phyloP scores from a whole-genome alignment of 2,888 invertebrate species.

The Meiosimyza platycephala region DNA sequence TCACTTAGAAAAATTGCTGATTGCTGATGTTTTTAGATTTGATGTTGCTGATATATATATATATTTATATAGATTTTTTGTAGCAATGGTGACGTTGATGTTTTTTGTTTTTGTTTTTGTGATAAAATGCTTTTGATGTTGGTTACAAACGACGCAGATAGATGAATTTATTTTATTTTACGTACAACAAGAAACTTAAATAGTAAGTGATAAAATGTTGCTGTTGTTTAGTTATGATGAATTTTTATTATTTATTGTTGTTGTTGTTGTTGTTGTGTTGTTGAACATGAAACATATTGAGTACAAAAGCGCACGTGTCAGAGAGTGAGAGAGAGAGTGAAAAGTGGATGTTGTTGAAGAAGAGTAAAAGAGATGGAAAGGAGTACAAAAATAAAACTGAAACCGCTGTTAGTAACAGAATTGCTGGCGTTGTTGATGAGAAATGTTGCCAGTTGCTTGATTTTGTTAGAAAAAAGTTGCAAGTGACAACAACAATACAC shows the following conservation, averaged over 20 bases:
- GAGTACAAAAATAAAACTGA: background rate
- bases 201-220: too few relatives aligned
- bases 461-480: background rate
- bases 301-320: background rate
- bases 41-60: slow-evolving; percentile 27
- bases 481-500: background rate
- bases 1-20: slow-evolving; percentile 33
- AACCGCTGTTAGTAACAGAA: slow-evolving; percentile 12
- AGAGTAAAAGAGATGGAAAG: too few relatives aligned
- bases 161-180: too few relatives aligned
- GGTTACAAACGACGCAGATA: background rate
- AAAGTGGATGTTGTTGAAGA: background rate
- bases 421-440: slow-evolving; percentile 3
- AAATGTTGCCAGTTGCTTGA: background rate
- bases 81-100: background rate
- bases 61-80: background rate
- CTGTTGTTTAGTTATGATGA: background rate
- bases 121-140: background rate
- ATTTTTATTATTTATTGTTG: background rate
- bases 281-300: background rate
- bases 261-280: background rate
- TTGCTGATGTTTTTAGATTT: slow-evolving; percentile 36
- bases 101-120: background rate
- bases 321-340: background rate
- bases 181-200: too few relatives aligned